Percentiles rank a stretch among this genome's conserved stretches.
phyloP scores from a whole-genome alignment of 2,113 vertebrate species.

The Centrocercus urophasianus region DNA sequence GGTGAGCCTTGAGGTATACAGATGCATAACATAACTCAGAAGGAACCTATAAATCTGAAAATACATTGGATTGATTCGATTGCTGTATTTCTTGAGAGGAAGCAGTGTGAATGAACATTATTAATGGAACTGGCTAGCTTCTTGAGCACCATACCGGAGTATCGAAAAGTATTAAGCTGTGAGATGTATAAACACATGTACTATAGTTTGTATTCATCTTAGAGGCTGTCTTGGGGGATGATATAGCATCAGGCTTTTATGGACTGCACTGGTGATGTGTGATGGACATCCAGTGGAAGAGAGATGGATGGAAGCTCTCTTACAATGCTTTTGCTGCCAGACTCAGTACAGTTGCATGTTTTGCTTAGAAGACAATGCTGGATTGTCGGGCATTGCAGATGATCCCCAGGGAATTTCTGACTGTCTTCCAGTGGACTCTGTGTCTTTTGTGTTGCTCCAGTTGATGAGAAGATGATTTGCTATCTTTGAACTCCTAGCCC shows the following conservation, averaged over 20 bases:
- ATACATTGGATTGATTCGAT: not conserved
- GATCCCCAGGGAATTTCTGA: not conserved
- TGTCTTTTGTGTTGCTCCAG: not conserved
- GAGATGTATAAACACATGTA: not conserved
- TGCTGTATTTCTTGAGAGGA: not conserved
- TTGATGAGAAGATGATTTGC: not conserved
- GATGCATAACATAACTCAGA: rapidly evolving
- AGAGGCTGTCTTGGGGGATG: not conserved
- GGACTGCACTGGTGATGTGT: not conserved
- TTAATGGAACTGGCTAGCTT: not conserved
- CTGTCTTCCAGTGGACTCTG: not conserved
- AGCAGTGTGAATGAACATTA: not conserved
- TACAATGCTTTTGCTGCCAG: not conserved
- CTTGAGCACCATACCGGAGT: not conserved
- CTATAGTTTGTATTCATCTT: not conserved
- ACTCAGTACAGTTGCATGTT: not conserved
- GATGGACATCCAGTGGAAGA: not conserved
- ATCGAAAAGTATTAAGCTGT: not conserved
- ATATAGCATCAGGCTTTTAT: not conserved
- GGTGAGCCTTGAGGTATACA: rapidly evolving
- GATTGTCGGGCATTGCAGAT: not conserved
- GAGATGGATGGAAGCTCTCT: not conserved
- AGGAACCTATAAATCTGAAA: not conserved
- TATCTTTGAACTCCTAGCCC: not conserved
- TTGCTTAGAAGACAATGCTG: not conserved